Evolutionary conservation across 2,888 invertebrate genomes (phyloP).

Genomic region (Ptilodon capucinus): DNA sequence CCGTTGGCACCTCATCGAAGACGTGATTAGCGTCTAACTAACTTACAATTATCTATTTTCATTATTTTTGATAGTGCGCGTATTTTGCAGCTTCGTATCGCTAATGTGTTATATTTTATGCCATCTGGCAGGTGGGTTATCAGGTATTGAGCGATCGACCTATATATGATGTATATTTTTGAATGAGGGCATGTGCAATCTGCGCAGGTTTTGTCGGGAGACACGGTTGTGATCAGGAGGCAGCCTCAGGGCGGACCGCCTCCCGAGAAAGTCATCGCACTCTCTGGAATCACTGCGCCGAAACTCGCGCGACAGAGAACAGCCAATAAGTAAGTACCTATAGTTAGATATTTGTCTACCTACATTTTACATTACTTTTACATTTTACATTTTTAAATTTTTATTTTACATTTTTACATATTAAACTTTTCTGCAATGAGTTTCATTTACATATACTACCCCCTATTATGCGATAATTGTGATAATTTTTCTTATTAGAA

Average conservation of each 20-base stretch:
- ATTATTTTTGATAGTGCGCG: constrained; percentile 4
- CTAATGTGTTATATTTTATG: constrained; percentile 4
- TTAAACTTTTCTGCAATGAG: too few relatives aligned
- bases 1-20: constrained; percentile 66
- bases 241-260: constrained; percentile 94
- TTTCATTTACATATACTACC: too few relatives aligned
- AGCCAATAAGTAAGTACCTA: constrained; percentile 65
- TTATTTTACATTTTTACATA: background rate
- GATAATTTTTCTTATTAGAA: too few relatives aligned
- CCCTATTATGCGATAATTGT: too few relatives aligned
- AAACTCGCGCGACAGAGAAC: constrained; percentile 85
- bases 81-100: constrained; percentile 3
- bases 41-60: background rate
- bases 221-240: constrained; percentile 95
- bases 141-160: background rate
- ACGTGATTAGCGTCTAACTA: constrained; percentile 4
- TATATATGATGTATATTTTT: constrained; percentile 3
- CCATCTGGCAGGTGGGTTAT: constrained; percentile 17
- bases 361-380: background rate
- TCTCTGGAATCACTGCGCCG: constrained; percentile 96
- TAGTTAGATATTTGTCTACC: background rate
- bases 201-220: constrained; percentile 95
- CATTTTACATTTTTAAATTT: background rate
- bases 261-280: constrained; percentile 94
- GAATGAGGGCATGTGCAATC: constrained; percentile 9